A percentile compares a stretch with the other conserved stretches of the same genome.
Evolutionary conservation across 1,140 invertebrate genomes (phyloP).

Genomic region (Euwallacea similis): DNA sequence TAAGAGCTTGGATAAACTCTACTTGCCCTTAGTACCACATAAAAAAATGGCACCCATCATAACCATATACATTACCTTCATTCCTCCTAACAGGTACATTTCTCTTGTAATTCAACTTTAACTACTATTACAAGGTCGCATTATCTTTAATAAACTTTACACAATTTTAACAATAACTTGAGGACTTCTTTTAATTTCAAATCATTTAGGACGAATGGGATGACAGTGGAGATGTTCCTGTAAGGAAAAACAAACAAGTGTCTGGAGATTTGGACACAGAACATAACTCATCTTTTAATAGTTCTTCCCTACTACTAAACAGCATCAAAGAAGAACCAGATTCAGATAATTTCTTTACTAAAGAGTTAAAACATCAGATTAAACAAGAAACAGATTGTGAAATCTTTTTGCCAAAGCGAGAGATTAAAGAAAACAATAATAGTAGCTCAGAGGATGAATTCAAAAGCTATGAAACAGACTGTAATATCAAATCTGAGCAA

Average conservation of each 20-base stretch:
- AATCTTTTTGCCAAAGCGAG: not conserved
- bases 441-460: not conserved
- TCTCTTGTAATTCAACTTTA: no score
- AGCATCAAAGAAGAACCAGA: not conserved
- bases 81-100: no score
- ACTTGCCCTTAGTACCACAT: no score
- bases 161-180: constrained; percentile 7
- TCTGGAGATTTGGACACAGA: not conserved
- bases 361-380: not conserved
- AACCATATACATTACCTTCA: no score
- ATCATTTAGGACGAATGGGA: constrained; percentile 34
- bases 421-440: not conserved
- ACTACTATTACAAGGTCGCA: no score
- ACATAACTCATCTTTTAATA: not conserved
- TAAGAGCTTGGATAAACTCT: no score
- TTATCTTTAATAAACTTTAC: not conserved
- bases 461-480: not conserved
- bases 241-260: not conserved
- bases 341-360: no score
- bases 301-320: not conserved
- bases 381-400: not conserved
- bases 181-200: not conserved
- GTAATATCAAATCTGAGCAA: not conserved
- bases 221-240: constrained; percentile 11
- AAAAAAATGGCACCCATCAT: no score